Evolutionary conservation across 2,113 vertebrate genomes (phyloP).

Genomic region (Passer domesticus): DNA sequence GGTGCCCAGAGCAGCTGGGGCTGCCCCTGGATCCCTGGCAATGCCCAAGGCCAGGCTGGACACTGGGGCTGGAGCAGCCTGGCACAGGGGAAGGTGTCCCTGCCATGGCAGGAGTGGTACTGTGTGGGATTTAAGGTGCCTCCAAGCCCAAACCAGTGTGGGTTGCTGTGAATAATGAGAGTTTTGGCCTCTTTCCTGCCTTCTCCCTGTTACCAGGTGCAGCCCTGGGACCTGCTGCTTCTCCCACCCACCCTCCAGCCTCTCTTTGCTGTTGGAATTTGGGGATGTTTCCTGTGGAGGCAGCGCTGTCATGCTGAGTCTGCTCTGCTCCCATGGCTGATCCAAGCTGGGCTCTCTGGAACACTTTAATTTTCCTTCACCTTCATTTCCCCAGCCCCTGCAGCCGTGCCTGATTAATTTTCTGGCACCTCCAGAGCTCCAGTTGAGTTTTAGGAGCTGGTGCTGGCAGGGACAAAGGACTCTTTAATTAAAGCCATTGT

Average conservation of each 20-base stretch:
- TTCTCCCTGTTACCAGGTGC: neutral
- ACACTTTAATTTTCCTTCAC: neutral
- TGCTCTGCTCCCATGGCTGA: neutral
- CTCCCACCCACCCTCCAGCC: accelerated
- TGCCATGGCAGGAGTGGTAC: neutral
- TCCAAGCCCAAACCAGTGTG: accelerated
- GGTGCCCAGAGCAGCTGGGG: neutral
- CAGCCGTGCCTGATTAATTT: neutral
- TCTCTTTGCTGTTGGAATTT: neutral
- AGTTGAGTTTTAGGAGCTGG: neutral
- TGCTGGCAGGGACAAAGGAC: neutral
- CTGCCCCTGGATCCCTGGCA: neutral
- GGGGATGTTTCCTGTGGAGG: neutral
- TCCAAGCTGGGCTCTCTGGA: neutral
- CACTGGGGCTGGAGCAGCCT: neutral
- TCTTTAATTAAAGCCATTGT: neutral
- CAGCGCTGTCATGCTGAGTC: accelerated
- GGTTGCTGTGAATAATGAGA: neutral
- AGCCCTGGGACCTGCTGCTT: neutral
- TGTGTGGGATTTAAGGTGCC: neutral
- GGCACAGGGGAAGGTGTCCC: neutral
- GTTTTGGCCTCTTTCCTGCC: neutral
- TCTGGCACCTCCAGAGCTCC: neutral
- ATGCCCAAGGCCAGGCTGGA: neutral
- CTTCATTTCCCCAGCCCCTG: neutral